phyloP scores from a whole-genome alignment of 2,797 vertebrate genomes.

The Melanotaenia trifasciata region DNA sequence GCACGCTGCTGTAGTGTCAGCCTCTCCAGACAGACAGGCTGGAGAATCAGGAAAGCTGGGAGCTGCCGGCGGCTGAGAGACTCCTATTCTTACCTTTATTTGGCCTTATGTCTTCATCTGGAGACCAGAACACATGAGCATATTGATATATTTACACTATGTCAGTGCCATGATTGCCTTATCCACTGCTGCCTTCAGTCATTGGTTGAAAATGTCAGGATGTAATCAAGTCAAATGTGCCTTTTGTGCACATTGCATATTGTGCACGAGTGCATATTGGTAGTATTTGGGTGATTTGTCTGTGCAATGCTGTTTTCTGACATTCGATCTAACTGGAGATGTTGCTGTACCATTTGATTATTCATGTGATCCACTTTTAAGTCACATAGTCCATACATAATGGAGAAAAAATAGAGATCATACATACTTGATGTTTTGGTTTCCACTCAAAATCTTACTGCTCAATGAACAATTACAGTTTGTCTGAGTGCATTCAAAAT shows the following conservation, averaged over 20 bases:
- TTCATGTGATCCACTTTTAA: slow-evolving; percentile 67
- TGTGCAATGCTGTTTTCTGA: slow-evolving; percentile 35
- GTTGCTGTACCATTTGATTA: slow-evolving; percentile 61
- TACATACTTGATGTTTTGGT: slow-evolving; percentile 66
- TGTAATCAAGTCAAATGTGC: slow-evolving; percentile 76
- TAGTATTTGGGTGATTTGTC: slow-evolving; percentile 49
- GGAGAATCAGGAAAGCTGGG: slow-evolving; percentile 23
- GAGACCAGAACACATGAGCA: slow-evolving; percentile 68
- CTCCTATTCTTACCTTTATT: slow-evolving; percentile 69
- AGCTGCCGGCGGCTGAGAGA: slow-evolving; percentile 48
- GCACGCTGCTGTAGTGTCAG: slow-evolving; percentile 77
- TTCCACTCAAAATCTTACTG: slow-evolving; percentile 51
- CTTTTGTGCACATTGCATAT: slow-evolving; percentile 57
- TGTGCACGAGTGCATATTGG: slow-evolving; percentile 25
- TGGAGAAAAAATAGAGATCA: slow-evolving; percentile 54
- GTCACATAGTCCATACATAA: slow-evolving; percentile 51
- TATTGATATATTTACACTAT: slow-evolving; percentile 78
- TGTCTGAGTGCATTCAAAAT: slow-evolving; percentile 51
- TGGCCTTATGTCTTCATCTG: slow-evolving; percentile 75
- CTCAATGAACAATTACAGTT: slow-evolving; percentile 57
- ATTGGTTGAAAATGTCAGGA: slow-evolving; percentile 70
- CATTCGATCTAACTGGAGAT: slow-evolving; percentile 46
- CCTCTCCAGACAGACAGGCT: slow-evolving; percentile 46
- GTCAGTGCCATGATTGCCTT: slow-evolving; percentile 67
- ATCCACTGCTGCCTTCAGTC: slow-evolving; percentile 68